Conservation (phyloP, 2,797 vertebrate species). For the Eurystomus glaucurus region DNA sequence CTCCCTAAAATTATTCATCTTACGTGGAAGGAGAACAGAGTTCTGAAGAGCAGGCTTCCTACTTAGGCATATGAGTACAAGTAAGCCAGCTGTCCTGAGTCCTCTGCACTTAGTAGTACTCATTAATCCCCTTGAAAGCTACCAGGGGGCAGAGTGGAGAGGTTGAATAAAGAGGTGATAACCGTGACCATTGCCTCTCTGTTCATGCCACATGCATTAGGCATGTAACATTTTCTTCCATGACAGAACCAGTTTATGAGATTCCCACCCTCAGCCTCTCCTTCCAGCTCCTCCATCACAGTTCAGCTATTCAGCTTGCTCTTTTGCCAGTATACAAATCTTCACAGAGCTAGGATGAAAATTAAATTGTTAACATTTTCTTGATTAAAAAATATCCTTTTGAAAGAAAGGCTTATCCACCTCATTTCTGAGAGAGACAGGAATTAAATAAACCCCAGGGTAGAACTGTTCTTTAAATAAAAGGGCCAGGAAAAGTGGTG, state of each 20-base stretch:
- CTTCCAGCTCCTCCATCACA: background rate
- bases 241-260: background rate
- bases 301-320: background rate
- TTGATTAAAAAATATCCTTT: background rate
- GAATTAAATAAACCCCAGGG: background rate
- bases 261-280: background rate
- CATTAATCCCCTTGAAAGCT: background rate
- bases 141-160: background rate
- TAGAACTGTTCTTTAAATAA: background rate
- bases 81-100: background rate
- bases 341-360: background rate
- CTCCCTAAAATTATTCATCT: background rate
- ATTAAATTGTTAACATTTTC: background rate
- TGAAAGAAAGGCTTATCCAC: background rate
- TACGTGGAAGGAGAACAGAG: background rate
- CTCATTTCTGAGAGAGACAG: accelerated
- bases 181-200: background rate
- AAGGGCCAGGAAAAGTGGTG: background rate
- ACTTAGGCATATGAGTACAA: background rate
- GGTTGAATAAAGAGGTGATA: background rate
- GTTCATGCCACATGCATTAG: background rate
- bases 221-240: background rate
- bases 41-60: background rate
- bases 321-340: background rate
- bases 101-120: background rate